Evolutionary conservation across 2,113 vertebrate species (phyloP), one percentile per base, ranked within the genome.

Genomic region (Cervus canadensis): DNA sequence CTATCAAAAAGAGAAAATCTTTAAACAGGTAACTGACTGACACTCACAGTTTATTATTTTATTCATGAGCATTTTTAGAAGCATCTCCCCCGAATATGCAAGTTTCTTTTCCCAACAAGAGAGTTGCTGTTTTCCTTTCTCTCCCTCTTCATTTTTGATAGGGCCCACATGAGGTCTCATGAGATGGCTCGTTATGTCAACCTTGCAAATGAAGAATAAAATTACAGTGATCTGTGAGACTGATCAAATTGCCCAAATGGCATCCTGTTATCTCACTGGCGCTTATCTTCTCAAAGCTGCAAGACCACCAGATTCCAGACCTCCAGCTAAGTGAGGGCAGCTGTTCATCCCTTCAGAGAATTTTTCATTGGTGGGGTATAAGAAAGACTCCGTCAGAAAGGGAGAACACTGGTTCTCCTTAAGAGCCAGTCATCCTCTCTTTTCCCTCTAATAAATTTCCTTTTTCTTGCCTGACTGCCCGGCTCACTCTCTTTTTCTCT

Each of bases 1-100:
- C 2, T 54, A 64, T 40, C 13, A 76, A 57, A 86, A 84, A 33
- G 5, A 97, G 6, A 91, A 91, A 91, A 74, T 0, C 25, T 54
- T 95, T 92, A 14, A 78, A 89, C 94, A 90, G 30, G 23, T 30
- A 81, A 74, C 45, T 45, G 36, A 36, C 36, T 36, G 1, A 40
- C 12, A 67, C 84, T 90, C 74, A 48, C n/a, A 67, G 9, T 74
- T 87, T 89, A n/a, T 86, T 94, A 71, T 94, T 64, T 93, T 56
- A 88, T 57, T 71, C 78, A 48, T 45, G 56, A 94, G 2, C 2
- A 94, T 48, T 89, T 93, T 94, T 84, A 59, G n/a, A 96, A 96
- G 2, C 4, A 26, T 48, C 5, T 43, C 3, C 10, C 90, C 40
- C 64, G 48, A 64, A 92, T 50, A 33, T 86, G 45, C 91, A 88